Conservation (phyloP, 1,140 invertebrate species). For the Caenorhabditis brenneri region DNA sequence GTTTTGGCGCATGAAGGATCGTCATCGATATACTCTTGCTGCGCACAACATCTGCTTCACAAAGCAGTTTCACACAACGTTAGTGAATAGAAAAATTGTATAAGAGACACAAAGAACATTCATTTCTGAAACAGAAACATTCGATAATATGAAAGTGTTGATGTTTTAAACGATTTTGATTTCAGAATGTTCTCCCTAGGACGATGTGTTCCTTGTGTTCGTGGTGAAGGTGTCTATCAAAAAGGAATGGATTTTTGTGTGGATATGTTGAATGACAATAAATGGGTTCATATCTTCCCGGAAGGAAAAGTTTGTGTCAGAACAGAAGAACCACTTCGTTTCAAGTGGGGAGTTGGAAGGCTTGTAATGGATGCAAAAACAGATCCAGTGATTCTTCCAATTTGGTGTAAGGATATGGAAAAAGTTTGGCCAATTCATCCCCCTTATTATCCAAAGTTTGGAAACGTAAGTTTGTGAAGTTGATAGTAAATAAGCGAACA, state of each 20-base stretch:
- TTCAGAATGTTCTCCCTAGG: constrained; percentile 87
- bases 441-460: constrained; percentile 82
- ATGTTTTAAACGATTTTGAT: too few relatives aligned
- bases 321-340: constrained; percentile 70
- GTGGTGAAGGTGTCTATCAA: constrained; percentile 91
- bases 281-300: constrained; percentile 95
- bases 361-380: constrained; percentile 83
- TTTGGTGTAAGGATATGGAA: constrained; percentile 90
- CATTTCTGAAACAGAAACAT: too few relatives aligned
- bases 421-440: constrained; percentile 82
- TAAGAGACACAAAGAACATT: too few relatives aligned
- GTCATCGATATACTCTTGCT: constrained; percentile 90
- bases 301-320: constrained; percentile 90
- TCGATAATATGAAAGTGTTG: too few relatives aligned
- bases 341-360: constrained; percentile 77
- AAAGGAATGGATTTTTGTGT: constrained; percentile 69
- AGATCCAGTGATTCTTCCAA: constrained; percentile 84
- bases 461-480: constrained; percentile 75
- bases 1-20: constrained; percentile 75
- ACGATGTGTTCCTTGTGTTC: constrained; percentile 88
- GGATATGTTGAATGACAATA: constrained; percentile 81
- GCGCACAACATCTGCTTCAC: constrained; percentile 97
- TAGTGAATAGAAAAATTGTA: too few relatives aligned
- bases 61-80: constrained; percentile 79
- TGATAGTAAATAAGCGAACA: not conserved